These are phyloP conservation scores for Leptinotarsa defecta DNA, from an alignment of 1,140 invertebrate species.

Conservation along the genomic window DNA sequence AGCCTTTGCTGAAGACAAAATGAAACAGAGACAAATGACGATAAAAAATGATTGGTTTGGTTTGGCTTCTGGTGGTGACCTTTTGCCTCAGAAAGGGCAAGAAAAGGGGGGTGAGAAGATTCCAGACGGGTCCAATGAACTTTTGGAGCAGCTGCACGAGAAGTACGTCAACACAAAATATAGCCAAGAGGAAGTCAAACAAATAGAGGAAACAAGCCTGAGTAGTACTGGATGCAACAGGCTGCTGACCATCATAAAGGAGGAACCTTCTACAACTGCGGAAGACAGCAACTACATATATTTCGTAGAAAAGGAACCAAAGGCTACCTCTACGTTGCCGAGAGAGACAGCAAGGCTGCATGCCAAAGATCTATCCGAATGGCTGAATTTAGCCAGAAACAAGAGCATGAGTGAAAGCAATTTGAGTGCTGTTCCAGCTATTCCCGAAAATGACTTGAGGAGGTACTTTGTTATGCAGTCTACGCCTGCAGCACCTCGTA, in stretches of 20 bases:
- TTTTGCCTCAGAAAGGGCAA: constrained; percentile 71
- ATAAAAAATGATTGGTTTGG: constrained; percentile 61
- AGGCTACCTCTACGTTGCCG: constrained; percentile 3
- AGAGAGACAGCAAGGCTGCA: constrained; percentile 52
- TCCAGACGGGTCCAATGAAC: constrained; percentile 61
- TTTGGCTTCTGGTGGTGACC: constrained; percentile 65
- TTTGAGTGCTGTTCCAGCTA: constrained; percentile 30
- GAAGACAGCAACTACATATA: constrained; percentile 19
- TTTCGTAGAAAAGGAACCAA: constrained; percentile 29
- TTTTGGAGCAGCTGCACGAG: constrained; percentile 70
- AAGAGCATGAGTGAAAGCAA: constrained; percentile 45
- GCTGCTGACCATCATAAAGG: constrained; percentile 63
- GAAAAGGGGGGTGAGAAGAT: constrained; percentile 58
- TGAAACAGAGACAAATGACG: constrained; percentile 12
- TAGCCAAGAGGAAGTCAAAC: constrained; percentile 58
- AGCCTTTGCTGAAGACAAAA: background rate
- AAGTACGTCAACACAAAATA: constrained; percentile 69
- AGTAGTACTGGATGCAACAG: constrained; percentile 39
- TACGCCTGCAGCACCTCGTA: constrained; percentile 38
- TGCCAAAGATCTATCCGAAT: constrained; percentile 59
- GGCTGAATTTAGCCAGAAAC: constrained; percentile 59
- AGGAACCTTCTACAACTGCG: constrained; percentile 45
- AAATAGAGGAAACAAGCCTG: constrained; percentile 31
- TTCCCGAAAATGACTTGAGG: constrained; percentile 41
- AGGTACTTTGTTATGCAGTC: constrained; percentile 21